Evolutionary conservation across 2,113 vertebrate genomes (phyloP), one percentile per base, ranked within the genome.

Genomic region (Lycaon pictus): DNA sequence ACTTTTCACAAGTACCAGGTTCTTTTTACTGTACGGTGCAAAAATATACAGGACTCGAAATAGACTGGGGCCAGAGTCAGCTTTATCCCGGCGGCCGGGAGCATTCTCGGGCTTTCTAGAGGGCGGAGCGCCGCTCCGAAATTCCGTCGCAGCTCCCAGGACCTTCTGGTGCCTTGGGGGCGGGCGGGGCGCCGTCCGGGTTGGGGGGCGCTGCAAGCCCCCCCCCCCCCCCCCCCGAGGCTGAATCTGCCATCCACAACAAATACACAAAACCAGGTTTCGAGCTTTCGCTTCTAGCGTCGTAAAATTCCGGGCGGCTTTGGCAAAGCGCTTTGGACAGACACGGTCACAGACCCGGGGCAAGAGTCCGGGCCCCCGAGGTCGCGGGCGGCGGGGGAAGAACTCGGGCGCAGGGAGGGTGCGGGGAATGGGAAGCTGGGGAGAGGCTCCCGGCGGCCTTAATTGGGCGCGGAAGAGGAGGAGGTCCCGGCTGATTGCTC

Each of bases 1-100:
- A 98, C 98, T 99, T 98, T 98, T 99, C 98, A 98, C 98, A 98
- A 98, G 98, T 95, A 96, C 97, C 96, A 97, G 92, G 71, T 97
- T 69, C 97, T 97, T 97, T 97, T 97, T 93, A 97, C 93, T 35
- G 85, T 37, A 87, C 67, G 0, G 96, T 98, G 98, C 95, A 98
- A 98, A 98, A 98, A 98, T 97, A 98, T 82, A 97, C 96, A 92
- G 84, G 83, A 84, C 95, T 90, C 85, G 84, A 95, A 96, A 96
- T 90, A 96, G 93, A 79, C 94, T 12, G 58, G 82, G 81, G 48
- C 92, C 86, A 1, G 82, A 37, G 62, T 92, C 58, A 37, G 85
- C 95, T 71, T 74, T 3, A 32, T 87, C 23, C 56, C 4, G 6
- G 63, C 16, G 56, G 55, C 2, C 81, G 89, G 58, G 9, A 37